Conservation (phyloP, 1,140 invertebrate genomes). For the Melipona quadrifasciata region DNA sequence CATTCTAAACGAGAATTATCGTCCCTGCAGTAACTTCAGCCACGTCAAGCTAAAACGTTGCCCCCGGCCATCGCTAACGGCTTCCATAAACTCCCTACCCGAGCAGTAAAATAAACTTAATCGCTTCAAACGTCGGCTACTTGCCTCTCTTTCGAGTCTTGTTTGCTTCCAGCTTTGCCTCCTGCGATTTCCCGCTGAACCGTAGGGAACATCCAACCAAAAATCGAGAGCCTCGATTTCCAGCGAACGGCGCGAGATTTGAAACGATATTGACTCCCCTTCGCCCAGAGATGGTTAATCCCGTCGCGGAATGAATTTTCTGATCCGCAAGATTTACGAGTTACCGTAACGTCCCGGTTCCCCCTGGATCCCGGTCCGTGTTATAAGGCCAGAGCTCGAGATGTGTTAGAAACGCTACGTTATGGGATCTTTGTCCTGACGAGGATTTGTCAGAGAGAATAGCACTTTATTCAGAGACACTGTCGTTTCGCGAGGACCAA, state of each 20-base stretch:
- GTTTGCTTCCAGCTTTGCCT: neutral
- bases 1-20: neutral
- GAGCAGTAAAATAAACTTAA: neutral
- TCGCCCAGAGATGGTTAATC: no score
- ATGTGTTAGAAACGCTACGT: no score
- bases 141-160: neutral
- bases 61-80: neutral
- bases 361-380: no score
- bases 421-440: neutral
- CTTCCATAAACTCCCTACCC: neutral
- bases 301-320: neutral
- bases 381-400: no score
- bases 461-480: neutral
- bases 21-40: neutral
- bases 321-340: slow-evolving; percentile 8
- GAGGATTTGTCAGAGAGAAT: neutral
- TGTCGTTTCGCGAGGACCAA: neutral
- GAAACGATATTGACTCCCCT: slow-evolving; percentile 1
- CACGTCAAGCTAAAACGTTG: neutral
- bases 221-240: neutral
- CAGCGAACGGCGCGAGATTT: neutral
- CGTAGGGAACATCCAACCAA: no score
- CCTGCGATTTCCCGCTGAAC: neutral
- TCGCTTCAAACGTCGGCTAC: neutral
- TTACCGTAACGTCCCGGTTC: neutral